These are phyloP conservation scores for Tineola bisselliella DNA, from an alignment of 2,888 invertebrate species.

Conservation along the genomic window DNA sequence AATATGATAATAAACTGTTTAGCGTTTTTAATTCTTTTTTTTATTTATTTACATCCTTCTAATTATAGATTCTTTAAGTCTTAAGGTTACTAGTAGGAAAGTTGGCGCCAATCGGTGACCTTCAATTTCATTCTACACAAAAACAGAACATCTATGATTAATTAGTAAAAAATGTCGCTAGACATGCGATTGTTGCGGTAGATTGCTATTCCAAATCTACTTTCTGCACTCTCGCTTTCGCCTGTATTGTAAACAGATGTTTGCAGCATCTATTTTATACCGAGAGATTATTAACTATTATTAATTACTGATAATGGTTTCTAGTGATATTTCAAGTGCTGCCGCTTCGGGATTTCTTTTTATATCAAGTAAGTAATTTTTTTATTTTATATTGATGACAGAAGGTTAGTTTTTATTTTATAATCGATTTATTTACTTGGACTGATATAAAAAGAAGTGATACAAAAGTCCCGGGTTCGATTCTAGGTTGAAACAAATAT, in stretches of 20 bases:
- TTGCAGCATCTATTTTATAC: conserved; percentile 11
- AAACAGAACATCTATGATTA: too few relatives aligned
- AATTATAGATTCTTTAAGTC: too few relatives aligned
- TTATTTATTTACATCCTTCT: too few relatives aligned
- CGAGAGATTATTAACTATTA: conserved; percentile 8
- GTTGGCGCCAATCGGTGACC: background rate
- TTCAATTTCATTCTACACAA: background rate
- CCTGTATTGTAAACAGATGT: conserved; percentile 10
- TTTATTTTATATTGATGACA: too few relatives aligned
- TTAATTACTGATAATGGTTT: conserved; percentile 14
- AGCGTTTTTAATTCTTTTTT: background rate
- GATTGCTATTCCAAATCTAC: background rate
- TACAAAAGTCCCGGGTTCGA: too few relatives aligned
- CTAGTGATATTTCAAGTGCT: conserved; percentile 14
- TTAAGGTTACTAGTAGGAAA: too few relatives aligned
- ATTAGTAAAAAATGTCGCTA: too few relatives aligned
- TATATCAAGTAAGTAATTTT: conserved; percentile 17
- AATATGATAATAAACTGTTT: background rate
- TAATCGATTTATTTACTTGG: background rate
- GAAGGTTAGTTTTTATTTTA: too few relatives aligned
- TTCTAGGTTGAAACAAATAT: too few relatives aligned
- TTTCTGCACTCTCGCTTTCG: conserved; percentile 13
- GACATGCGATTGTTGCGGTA: background rate
- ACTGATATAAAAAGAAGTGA: background rate
- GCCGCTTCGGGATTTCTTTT: conserved; percentile 16